A percentile compares a stretch with the other conserved stretches of the same genome.
Evolutionary conservation across 2,888 invertebrate species (phyloP).

Genomic region (Deroplatys truncata): DNA sequence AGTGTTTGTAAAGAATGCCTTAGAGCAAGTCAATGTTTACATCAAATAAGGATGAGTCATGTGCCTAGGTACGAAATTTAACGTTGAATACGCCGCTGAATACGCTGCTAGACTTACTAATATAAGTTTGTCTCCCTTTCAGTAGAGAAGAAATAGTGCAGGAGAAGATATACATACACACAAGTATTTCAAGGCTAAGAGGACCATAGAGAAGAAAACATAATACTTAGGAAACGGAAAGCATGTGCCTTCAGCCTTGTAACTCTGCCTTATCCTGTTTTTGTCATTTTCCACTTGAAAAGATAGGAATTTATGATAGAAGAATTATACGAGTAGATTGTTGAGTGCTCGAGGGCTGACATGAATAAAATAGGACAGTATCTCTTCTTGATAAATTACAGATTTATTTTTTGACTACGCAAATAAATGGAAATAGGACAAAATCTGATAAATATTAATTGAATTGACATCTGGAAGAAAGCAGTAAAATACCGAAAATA

Average conservation of each 20-base stretch:
- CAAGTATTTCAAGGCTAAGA: not conserved
- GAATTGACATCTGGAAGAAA: no score
- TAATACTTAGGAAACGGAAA: conserved; percentile 9
- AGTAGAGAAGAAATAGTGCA: not conserved
- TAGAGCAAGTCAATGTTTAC: no score
- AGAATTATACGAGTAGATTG: not conserved
- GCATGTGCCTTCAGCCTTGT: not conserved
- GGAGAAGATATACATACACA: no score
- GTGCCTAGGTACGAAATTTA: not conserved
- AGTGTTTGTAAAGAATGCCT: no score
- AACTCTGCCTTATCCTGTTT: not conserved
- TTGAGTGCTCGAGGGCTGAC: not conserved
- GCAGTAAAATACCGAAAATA: no score
- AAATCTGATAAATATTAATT: no score
- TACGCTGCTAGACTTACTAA: not conserved
- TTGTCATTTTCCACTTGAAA: conserved; percentile 8
- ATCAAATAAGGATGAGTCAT: no score
- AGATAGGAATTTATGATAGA: not conserved
- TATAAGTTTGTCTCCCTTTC: not conserved
- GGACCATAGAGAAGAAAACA: not conserved
- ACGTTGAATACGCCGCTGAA: not conserved
- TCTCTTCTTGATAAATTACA: not conserved
- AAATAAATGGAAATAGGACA: no score
- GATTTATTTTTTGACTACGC: not conserved
- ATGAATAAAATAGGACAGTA: not conserved